Evolutionary conservation across 2,113 vertebrate genomes (phyloP).

Genomic region (Progne subis): DNA sequence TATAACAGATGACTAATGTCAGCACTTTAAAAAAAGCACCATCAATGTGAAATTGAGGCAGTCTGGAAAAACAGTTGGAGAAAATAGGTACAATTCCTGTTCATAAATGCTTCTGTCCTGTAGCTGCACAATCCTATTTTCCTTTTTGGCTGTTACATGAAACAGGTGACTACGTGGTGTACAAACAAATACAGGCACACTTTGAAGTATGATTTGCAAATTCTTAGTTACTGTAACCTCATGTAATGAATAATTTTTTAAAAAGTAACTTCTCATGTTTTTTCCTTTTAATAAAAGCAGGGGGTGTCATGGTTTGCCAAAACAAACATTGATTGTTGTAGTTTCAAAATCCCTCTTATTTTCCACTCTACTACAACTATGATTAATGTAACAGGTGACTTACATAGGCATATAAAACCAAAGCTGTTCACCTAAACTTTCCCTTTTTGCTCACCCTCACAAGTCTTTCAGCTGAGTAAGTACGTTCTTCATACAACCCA

Average conservation of each 20-base stretch:
- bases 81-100: not conserved
- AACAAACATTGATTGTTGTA: not conserved
- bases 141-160: not conserved
- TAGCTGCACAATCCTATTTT: not conserved
- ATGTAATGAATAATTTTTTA: not conserved
- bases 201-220: not conserved
- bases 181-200: not conserved
- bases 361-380: not conserved
- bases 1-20: not conserved
- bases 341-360: not conserved
- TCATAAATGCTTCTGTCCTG: not conserved
- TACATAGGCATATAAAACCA: not conserved
- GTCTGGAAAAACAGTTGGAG: not conserved
- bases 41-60: not conserved
- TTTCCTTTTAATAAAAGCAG: not conserved
- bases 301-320: not conserved
- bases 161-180: not conserved
- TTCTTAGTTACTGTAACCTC: not conserved
- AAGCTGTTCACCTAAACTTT: not conserved
- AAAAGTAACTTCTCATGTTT: not conserved
- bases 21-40: constrained; percentile 36
- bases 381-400: not conserved
- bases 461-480: not conserved
- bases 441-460: not conserved
- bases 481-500: not conserved